Base-by-base conservation (phyloP, 2,888 invertebrate species). In the Salticus scenicus region DNA sequence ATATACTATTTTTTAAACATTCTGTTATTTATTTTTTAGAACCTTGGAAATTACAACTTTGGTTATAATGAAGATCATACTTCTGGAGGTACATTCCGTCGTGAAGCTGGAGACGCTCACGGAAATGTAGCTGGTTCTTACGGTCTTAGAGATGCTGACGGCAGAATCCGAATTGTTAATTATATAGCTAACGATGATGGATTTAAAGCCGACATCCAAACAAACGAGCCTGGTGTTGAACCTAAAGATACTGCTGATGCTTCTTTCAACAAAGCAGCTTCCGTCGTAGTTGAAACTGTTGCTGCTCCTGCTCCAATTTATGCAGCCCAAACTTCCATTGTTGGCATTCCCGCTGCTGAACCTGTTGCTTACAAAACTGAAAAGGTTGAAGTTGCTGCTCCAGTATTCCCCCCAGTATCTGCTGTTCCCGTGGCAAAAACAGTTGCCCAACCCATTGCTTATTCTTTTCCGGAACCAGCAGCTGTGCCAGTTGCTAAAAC, bases 41-140 rank as follows among this genome's bases (percentile, higher is more conserved):
- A 82, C 47, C 42, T 87, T 27, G 89, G 89, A 33, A 89, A 89
- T 72, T 89, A 89, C 76, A 87, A 88, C 73, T 89, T 89, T 64
- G 89, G 89, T 51, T 89, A 89, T 80, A 88, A 89, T 63, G 89
- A 89, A 75, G 89, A 88, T 66, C 89, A 89, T 63, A 78, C 89
- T 4, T 88, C 89, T 27, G 89, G 89, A 63, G 89, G 89, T n/a
- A 88, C 87, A 24, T 89, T 89, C 79, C 80, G 89, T 63, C 71
- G 88, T 28, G 89, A 89, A 81, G 82, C 85, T 71, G 88, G 89
- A 10, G 87, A 88, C 57, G 88, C 87, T 47, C 82, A 80, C n/a
- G 88, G 89, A 47, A 87, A 87, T 31, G 85, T 86, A 20, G 87
- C 87, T 51, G 89, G 89, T 4, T 88, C 88, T 20, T 89, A 89